These are phyloP conservation scores for Nesospiza acunhae DNA, from an alignment of 2,113 vertebrate genomes.

Conservation along the genomic window DNA sequence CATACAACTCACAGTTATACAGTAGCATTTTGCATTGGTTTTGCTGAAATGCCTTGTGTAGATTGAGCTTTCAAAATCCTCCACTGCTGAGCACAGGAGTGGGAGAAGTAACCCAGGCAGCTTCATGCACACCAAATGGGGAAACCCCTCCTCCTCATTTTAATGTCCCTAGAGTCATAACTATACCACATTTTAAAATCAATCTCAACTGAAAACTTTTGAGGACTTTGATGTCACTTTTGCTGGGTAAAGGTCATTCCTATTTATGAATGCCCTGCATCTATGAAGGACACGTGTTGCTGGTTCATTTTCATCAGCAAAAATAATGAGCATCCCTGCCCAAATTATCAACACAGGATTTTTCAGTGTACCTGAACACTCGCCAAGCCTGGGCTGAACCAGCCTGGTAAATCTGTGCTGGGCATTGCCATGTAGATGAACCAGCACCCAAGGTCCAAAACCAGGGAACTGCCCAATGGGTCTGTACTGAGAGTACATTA, in stretches of 20 bases:
- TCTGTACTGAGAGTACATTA: background rate
- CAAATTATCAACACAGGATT: background rate
- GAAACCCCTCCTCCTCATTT: background rate
- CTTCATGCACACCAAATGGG: background rate
- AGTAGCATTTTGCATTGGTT: background rate
- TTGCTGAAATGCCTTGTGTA: background rate
- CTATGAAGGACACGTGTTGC: accelerated
- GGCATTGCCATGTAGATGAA: background rate
- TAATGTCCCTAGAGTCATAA: background rate
- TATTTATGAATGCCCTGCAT: background rate
- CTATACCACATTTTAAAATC: background rate
- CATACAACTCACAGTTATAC: background rate
- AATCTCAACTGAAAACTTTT: background rate
- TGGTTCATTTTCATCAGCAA: background rate
- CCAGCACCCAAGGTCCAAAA: background rate
- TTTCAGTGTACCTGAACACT: background rate
- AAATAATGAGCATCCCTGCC: background rate
- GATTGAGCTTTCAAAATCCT: background rate
- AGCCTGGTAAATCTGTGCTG: background rate
- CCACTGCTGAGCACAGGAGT: accelerated
- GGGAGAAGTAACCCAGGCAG: background rate
- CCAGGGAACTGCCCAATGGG: background rate
- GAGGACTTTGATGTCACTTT: background rate
- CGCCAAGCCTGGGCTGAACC: background rate
- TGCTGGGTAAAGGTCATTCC: background rate